Conservation (phyloP, 2,797 vertebrate genomes). For the Ctenosaura bakeri region DNA sequence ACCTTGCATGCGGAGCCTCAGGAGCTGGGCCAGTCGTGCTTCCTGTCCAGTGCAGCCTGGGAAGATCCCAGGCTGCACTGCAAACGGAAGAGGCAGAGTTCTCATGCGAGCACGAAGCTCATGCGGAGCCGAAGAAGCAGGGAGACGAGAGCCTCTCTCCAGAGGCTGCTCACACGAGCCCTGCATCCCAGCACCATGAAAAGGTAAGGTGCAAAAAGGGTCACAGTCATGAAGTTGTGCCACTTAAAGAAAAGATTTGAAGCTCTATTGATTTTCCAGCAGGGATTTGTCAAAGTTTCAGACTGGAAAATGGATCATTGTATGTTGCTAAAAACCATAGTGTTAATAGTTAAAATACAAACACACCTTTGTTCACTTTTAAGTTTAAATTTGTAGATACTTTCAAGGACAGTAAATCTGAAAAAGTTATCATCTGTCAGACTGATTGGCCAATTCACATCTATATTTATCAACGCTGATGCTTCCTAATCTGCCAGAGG, state of each 20-base stretch:
- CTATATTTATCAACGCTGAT: neutral
- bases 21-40: too few species aligned
- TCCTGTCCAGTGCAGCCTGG: too few species aligned
- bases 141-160: too few species aligned
- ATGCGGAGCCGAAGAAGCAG: too few species aligned
- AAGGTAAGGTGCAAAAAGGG: too few species aligned
- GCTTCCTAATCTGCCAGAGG: conserved; percentile 26
- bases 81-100: too few species aligned
- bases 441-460: conserved; percentile 1
- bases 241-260: neutral
- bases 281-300: neutral
- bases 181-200: too few species aligned
- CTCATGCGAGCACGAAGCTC: too few species aligned
- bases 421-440: conserved; percentile 6
- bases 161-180: too few species aligned
- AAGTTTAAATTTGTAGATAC: neutral
- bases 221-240: neutral
- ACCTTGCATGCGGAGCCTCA: too few species aligned
- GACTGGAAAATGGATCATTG: neutral
- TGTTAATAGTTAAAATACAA: neutral
- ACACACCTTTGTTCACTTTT: neutral
- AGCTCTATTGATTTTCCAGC: neutral
- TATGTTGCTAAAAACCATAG: neutral
- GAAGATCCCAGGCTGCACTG: too few species aligned
- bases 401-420: conserved; percentile 8